Conservation (phyloP, 2,888 invertebrate genomes). For the Drosophila bunnanda region DNA sequence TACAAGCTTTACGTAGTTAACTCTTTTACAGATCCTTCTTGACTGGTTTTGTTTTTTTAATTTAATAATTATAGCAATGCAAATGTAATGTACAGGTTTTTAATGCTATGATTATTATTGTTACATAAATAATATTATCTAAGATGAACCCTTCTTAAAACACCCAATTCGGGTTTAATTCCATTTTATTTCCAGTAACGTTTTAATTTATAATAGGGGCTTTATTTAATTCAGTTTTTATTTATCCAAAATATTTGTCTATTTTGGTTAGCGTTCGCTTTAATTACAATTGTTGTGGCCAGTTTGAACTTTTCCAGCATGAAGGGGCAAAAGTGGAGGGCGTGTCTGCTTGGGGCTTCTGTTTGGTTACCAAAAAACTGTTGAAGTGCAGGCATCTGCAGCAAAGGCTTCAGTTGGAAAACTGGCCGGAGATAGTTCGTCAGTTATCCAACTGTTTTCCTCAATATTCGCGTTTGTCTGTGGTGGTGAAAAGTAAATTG, state of each 20-base stretch:
- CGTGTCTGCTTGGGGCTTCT: constrained; percentile 15
- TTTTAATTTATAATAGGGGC: background rate
- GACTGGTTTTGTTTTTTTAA: no score
- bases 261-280: constrained; percentile 62
- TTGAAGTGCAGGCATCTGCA: constrained; percentile 38
- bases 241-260: constrained; percentile 64
- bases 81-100: no score
- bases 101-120: no score
- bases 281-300: constrained; percentile 76
- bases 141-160: no score
- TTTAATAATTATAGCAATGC: no score
- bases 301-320: constrained; percentile 38
- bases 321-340: constrained; percentile 3
- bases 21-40: no score
- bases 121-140: no score
- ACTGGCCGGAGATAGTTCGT: constrained; percentile 21
- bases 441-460: constrained; percentile 22
- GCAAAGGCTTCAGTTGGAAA: constrained; percentile 14
- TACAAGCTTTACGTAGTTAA: no score
- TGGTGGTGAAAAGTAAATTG: constrained; percentile 65
- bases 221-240: constrained; percentile 3
- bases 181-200: background rate
- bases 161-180: background rate
- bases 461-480: constrained; percentile 19
- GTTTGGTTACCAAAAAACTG: constrained; percentile 29